Evolutionary conservation across 2,797 vertebrate genomes (phyloP), one percentile per base, ranked within the genome.

Genomic region (Octomys mimax): DNA sequence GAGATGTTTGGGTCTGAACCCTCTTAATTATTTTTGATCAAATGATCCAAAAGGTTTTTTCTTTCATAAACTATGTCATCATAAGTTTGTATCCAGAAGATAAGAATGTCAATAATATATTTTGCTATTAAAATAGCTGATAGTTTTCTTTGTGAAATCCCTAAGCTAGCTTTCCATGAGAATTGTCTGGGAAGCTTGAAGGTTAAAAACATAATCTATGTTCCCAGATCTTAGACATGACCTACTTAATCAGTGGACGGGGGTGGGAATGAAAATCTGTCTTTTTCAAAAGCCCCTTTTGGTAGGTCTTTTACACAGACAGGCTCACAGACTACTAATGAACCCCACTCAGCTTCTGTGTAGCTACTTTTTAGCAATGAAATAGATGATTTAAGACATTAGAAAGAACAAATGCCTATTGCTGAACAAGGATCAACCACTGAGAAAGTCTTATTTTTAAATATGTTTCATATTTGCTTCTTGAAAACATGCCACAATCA

Each of bases 401-500:
- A 18, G 26, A 49, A 77, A 73, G 57, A 81, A 80, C 66, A 61
- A 49, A 21, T 85, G 28, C 85, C n/a, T 71, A 36, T 95, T 92
- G 78, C 89, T 93, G 93, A 62, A 89, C 36, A 94, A 94, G 87
- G 46, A 79, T 61, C 33, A 86, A 64, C n/a, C 11, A 36, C 22
- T 46, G 52, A 96, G 52, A 89, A 91, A 87, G 75, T 84, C 16
- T 92, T 83, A 26, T 73, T 92, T 52, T 95, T 94, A 88, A 84
- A 57, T 91, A 39, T 16, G 52, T 89, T 75, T 96, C n/a, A 71
- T 6, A 39, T 59, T 57, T 90, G 42, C 64, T 78, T 89, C 89
- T 88, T 96, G 75, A 88, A 96, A 95, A 87, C 73, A 92, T 89
- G 28, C 28, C 86, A 70, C 18, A 95, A 42, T 89, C 19, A 52